Percentiles rank a stretch among this genome's conserved stretches.
Evolutionary conservation across 2,888 invertebrate species (phyloP).

Genomic region (Drosophila sordidula): DNA sequence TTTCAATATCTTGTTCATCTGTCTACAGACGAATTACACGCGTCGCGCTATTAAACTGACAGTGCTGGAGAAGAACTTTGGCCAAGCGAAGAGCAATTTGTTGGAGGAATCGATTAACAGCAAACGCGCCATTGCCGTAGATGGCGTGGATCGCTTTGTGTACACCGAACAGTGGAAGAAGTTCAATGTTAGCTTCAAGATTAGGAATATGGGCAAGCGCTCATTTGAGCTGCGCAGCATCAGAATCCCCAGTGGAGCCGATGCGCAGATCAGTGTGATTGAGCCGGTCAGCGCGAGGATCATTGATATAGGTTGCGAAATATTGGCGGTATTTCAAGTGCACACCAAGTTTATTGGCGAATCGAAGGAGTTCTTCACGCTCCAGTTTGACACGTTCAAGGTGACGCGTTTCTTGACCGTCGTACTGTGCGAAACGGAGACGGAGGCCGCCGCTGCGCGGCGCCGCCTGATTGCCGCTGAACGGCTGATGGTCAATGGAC

Average conservation of each 20-base stretch:
- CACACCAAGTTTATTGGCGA: slow-evolving; percentile 73
- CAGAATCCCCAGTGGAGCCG: slow-evolving; percentile 20
- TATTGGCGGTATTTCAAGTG: slow-evolving; percentile 55
- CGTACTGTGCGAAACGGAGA: slow-evolving; percentile 70
- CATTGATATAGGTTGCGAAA: slow-evolving; percentile 6
- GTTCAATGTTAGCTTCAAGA: slow-evolving; percentile 49
- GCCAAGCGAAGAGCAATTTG: slow-evolving; percentile 1
- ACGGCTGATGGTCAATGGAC: slow-evolving; percentile 20
- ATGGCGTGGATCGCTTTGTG: slow-evolving; percentile 85
- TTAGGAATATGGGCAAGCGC: slow-evolving; percentile 67
- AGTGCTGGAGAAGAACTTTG: slow-evolving; percentile 62
- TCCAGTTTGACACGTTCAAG: slow-evolving; percentile 71
- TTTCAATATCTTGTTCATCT: neutral
- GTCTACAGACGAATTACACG: slow-evolving; percentile 82
- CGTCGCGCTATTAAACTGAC: slow-evolving; percentile 79
- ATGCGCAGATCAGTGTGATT: slow-evolving; percentile 64
- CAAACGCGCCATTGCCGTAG: slow-evolving; percentile 86
- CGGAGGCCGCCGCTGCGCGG: slow-evolving; percentile 50
- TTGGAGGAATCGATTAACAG: neutral
- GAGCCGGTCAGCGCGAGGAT: slow-evolving; percentile 48
- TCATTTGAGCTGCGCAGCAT: slow-evolving; percentile 42
- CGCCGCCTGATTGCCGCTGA: slow-evolving; percentile 48
- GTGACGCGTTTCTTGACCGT: slow-evolving; percentile 70
- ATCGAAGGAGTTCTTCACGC: slow-evolving; percentile 60
- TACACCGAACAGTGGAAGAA: slow-evolving; percentile 85